phyloP scores from a whole-genome alignment of 2,113 vertebrate genomes.

The Leptobrachium ailaonicum region DNA sequence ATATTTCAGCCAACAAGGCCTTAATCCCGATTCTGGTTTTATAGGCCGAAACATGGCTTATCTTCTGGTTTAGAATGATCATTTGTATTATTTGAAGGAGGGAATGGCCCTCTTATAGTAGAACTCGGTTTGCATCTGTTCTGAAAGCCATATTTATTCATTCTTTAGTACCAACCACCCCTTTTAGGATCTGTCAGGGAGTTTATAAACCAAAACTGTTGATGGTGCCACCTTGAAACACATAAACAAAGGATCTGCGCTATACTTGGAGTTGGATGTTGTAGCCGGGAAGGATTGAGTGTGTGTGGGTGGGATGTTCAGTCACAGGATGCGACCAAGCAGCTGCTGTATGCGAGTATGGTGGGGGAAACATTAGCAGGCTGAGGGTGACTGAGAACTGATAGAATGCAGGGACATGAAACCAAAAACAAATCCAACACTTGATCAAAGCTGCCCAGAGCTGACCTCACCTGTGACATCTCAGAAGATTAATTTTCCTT shows the following conservation, averaged over 20 bases:
- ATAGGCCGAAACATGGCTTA: no score
- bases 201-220: no score
- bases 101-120: no score
- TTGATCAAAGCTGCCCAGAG: neutral
- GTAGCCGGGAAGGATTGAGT: slow-evolving; percentile 1
- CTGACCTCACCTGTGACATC: neutral
- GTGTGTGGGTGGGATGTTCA: slow-evolving; percentile 33
- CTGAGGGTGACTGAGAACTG: slow-evolving; percentile 16
- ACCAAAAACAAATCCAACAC: neutral
- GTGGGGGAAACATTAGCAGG: slow-evolving; percentile 20
- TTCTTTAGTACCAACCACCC: no score
- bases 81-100: no score
- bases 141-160: no score
- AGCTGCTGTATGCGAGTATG: slow-evolving; percentile 20
- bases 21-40: no score
- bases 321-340: slow-evolving; percentile 29
- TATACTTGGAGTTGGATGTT: slow-evolving; percentile 17
- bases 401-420: neutral
- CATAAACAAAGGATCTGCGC: neutral
- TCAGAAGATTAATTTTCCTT: neutral
- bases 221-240: no score
- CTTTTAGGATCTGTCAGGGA: no score
- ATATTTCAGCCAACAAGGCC: no score
- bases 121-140: no score
- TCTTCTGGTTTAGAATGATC: no score